Conservation (phyloP, 2,797 vertebrate genomes). For the Psittacula echo region DNA sequence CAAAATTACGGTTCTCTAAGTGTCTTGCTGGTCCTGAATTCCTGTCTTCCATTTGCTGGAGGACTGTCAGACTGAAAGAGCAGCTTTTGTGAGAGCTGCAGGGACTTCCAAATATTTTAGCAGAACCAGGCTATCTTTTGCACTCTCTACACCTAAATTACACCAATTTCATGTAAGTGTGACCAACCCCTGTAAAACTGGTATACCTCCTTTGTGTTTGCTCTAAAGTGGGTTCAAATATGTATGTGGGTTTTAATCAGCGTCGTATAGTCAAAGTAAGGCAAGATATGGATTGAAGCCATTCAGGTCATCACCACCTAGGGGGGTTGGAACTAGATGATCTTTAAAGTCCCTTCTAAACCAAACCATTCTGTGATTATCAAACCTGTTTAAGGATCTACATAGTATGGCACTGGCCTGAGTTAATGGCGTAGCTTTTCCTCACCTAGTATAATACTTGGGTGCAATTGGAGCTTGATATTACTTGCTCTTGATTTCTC, state of each 20-base stretch:
- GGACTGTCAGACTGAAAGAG: neutral
- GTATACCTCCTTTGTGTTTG: neutral
- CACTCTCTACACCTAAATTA: neutral
- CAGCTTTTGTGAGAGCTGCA: neutral
- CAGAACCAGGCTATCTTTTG: neutral
- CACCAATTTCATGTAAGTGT: neutral
- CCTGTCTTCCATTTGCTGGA: neutral
- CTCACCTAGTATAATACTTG: neutral
- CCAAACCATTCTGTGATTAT: neutral
- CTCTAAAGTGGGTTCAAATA: neutral
- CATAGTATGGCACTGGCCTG: rapidly evolving
- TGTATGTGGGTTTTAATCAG: neutral
- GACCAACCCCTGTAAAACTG: neutral
- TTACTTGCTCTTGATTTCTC: neutral
- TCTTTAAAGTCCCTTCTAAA: neutral
- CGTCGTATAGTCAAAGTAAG: neutral
- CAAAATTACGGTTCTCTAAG: neutral
- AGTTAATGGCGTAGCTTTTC: neutral
- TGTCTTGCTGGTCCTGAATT: neutral
- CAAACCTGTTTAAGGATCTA: neutral
- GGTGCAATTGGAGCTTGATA: neutral
- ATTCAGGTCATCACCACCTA: neutral
- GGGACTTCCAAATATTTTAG: neutral
- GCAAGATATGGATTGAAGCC: neutral
- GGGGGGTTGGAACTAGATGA: neutral